Percentiles rank a stretch among this genome's conserved stretches.
Evolutionary conservation across 1,140 invertebrate species (phyloP).

Genomic region (Littorina saxatilis): DNA sequence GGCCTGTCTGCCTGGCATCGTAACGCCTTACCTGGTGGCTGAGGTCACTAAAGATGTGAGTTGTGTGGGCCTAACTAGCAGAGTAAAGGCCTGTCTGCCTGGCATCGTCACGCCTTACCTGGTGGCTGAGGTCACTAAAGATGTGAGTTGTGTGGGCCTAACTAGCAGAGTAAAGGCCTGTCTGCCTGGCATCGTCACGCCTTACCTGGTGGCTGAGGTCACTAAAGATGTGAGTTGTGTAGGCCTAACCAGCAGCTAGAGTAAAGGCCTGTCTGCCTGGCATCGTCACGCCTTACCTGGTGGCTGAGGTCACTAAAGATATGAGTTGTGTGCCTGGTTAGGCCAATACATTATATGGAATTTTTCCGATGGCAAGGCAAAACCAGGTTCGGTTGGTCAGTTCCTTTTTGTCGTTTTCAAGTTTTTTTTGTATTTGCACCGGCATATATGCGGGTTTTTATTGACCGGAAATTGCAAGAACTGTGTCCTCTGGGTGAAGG

Average conservation of each 20-base stretch:
- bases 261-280: too few relatives aligned
- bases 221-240: not conserved
- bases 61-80: not conserved
- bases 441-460: too few relatives aligned
- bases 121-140: constrained; percentile 14
- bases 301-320: constrained; percentile 15
- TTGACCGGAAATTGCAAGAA: too few relatives aligned
- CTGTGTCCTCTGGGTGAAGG: too few relatives aligned
- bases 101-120: not conserved
- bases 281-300: not conserved
- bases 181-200: not conserved
- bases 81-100: not conserved
- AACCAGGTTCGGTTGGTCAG: too few relatives aligned
- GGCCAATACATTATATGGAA: too few relatives aligned
- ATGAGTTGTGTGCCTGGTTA: too few relatives aligned
- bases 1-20: constrained; percentile 14
- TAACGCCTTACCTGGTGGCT: constrained; percentile 31
- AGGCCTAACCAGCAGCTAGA: not conserved
- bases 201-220: constrained; percentile 8
- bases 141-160: too few relatives aligned
- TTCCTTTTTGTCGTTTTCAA: too few relatives aligned
- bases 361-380: too few relatives aligned
- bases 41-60: constrained; percentile 36
- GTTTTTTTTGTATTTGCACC: too few relatives aligned
- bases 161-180: not conserved